Evolutionary conservation across 2,888 invertebrate species (phyloP).

Genomic region (Cheilosia impressa): DNA sequence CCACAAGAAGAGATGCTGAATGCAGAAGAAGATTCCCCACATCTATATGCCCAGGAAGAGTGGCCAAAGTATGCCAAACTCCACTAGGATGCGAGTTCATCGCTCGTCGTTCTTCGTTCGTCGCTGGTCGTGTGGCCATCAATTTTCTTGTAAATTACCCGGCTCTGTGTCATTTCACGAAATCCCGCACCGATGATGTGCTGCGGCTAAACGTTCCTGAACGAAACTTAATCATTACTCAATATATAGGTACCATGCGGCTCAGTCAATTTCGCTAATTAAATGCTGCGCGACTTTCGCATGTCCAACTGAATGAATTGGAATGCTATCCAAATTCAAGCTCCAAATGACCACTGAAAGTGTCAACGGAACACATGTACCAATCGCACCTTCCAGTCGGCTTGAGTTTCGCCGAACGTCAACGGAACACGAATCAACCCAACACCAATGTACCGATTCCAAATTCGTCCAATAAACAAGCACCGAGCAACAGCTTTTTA

Average conservation of each 20-base stretch:
- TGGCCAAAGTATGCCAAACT: slow-evolving; percentile 30
- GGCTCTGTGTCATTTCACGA: slow-evolving; percentile 59
- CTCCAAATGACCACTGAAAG: slow-evolving; percentile 67
- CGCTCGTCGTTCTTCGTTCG: slow-evolving; percentile 28
- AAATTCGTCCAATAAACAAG: slow-evolving; percentile 74
- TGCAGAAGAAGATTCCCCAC: slow-evolving; percentile 27
- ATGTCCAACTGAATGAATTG: slow-evolving; percentile 40
- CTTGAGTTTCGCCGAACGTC: slow-evolving; percentile 65
- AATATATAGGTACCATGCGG: background rate
- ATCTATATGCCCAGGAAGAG: slow-evolving; percentile 35
- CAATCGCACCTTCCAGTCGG: slow-evolving; percentile 67
- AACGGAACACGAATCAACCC: slow-evolving; percentile 70
- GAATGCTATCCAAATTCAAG: slow-evolving; percentile 46
- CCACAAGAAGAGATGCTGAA: slow-evolving; percentile 7
- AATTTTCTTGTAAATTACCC: slow-evolving; percentile 67
- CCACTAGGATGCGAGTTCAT: background rate
- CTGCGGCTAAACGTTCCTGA: background rate
- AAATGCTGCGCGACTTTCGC: slow-evolving; percentile 31
- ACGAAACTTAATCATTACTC: slow-evolving; percentile 18
- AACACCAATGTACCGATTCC: slow-evolving; percentile 68
- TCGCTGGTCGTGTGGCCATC: slow-evolving; percentile 58
- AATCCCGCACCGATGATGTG: background rate
- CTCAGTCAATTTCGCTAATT: slow-evolving; percentile 54
- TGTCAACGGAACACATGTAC: slow-evolving; percentile 72
- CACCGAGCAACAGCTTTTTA: slow-evolving; percentile 67